These are phyloP conservation scores for Cataglyphis livida DNA, from an alignment of 2,888 invertebrate genomes.

Conservation along the genomic window DNA sequence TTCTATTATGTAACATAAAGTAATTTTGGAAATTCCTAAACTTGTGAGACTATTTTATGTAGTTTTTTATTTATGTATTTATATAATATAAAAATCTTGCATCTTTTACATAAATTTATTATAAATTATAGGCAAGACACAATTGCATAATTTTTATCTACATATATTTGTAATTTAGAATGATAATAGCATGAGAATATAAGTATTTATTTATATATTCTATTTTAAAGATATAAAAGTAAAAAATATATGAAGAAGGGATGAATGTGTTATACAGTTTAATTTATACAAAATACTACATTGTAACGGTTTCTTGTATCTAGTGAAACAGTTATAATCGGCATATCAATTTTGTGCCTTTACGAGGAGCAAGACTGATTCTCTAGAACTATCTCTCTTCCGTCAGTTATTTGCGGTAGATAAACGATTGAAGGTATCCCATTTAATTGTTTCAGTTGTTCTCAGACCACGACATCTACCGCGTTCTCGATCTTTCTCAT, in stretches of 20 bases:
- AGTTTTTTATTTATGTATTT: neutral
- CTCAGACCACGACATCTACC: conserved; percentile 25
- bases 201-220: too few species aligned
- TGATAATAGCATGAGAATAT: neutral
- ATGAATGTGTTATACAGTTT: neutral
- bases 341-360: conserved; percentile 37
- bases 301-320: conserved; percentile 14
- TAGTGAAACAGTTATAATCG: conserved; percentile 34
- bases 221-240: neutral
- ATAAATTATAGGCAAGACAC: neutral
- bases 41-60: neutral
- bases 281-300: neutral
- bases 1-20: neutral
- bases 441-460: conserved; percentile 71
- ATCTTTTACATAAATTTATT: conserved; percentile 4
- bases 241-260: neutral
- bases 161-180: neutral
- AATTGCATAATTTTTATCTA: neutral
- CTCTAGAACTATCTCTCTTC: conserved; percentile 29
- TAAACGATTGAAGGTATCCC: conserved; percentile 74
- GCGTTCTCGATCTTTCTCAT: conserved; percentile 55
- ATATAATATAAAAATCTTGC: neutral
- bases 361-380: conserved; percentile 40
- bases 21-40: neutral
- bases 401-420: conserved; percentile 64